Conservation (phyloP, 1,140 invertebrate genomes). For the Lucilia sericata region DNA sequence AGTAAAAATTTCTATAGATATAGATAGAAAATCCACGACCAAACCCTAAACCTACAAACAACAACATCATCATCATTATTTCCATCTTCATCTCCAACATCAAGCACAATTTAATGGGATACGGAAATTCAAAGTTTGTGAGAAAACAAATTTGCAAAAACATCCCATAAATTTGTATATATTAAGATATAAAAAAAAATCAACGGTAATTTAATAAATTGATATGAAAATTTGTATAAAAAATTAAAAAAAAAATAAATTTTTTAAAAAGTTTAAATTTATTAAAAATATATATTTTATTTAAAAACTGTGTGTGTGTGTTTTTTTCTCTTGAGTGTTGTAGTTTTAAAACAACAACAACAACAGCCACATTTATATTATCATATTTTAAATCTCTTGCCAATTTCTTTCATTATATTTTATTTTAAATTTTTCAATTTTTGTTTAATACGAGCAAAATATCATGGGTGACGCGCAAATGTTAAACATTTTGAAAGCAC, state of each 20-base stretch:
- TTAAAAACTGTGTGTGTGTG: background rate
- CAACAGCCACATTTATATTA: too few relatives aligned
- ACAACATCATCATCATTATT: background rate
- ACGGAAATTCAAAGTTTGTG: background rate
- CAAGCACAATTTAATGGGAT: background rate
- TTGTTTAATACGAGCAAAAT: background rate
- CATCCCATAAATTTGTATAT: background rate
- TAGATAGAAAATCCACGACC: background rate
- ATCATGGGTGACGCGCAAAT: background rate
- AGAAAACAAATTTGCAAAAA: background rate
- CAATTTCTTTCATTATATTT: background rate
- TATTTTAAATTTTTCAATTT: background rate
- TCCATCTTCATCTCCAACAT: too few relatives aligned
- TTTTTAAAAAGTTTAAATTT: background rate
- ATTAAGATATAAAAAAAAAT: background rate
- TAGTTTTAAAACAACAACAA: background rate
- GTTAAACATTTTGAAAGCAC: background rate
- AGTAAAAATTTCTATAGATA: background rate
- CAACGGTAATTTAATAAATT: slow-evolving; percentile 10
- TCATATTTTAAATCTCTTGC: background rate
- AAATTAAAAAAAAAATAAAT: background rate
- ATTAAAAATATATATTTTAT: background rate
- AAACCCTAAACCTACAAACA: background rate
- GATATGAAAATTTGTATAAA: background rate
- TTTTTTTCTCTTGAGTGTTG: background rate